A percentile compares a stretch with the other conserved stretches of the same genome.
These are phyloP conservation scores for Erinaceus europaeus DNA, from an alignment of 2,113 vertebrate species.

Conservation along the genomic window DNA sequence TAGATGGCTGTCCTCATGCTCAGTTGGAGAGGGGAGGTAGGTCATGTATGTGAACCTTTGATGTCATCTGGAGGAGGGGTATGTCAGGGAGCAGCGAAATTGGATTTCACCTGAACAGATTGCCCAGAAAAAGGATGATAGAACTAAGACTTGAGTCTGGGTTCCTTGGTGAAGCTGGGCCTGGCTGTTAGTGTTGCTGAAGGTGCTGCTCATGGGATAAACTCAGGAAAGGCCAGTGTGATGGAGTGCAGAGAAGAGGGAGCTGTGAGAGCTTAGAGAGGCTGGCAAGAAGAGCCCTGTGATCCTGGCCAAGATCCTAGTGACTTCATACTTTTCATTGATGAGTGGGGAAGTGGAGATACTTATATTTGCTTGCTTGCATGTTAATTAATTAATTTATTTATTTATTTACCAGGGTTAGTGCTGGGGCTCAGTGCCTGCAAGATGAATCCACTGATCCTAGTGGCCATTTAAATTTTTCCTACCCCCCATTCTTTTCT, in stretches of 20 bases:
- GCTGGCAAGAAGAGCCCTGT: background rate
- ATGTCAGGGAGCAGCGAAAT: background rate
- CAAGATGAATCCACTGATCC: too few relatives aligned
- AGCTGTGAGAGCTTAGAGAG: background rate
- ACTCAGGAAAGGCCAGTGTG: background rate
- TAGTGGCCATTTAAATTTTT: too few relatives aligned
- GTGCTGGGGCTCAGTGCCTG: background rate
- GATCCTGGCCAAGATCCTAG: too few relatives aligned
- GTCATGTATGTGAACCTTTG: too few relatives aligned
- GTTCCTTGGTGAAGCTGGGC: background rate
- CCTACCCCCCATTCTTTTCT: too few relatives aligned
- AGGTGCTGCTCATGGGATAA: fast-evolving
- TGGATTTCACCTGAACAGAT: background rate
- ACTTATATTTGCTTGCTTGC: too few relatives aligned
- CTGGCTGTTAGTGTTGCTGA: fast-evolving
- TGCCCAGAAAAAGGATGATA: background rate
- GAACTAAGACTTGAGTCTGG: background rate
- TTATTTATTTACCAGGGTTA: too few relatives aligned
- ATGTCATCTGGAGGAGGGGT: background rate
- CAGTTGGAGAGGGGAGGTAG: too few relatives aligned
- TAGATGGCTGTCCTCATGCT: background rate
- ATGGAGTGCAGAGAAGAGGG: background rate
- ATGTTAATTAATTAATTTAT: too few relatives aligned
- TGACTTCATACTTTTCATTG: too few relatives aligned
- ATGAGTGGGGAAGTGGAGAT: too few relatives aligned